A percentile compares a stretch with the other conserved stretches of the same genome.
phyloP scores from a whole-genome alignment of 2,888 invertebrate species.

The Hypomecis punctinalis region DNA sequence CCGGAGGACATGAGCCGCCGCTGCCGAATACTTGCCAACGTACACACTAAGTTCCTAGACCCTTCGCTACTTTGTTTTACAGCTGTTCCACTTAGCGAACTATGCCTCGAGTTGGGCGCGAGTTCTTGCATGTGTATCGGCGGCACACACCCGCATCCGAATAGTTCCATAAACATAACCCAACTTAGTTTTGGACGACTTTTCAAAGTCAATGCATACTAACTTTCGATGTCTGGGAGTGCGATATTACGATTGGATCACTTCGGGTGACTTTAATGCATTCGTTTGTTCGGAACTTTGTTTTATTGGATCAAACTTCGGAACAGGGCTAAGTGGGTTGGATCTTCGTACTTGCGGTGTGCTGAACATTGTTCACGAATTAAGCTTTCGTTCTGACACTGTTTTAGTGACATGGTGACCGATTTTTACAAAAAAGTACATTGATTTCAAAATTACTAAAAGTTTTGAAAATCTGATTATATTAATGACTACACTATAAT shows the following conservation, averaged over 20 bases:
- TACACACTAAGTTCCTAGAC: conserved; percentile 84
- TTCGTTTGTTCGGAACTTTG: conserved; percentile 83
- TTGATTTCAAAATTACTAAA: too few relatives aligned
- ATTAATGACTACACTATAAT: too few relatives aligned
- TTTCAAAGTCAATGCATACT: conserved; percentile 86
- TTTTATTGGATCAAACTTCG: conserved; percentile 79
- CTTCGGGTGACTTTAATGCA: conserved; percentile 82
- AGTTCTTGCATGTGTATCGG: conserved; percentile 84
- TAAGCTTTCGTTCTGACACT: conserved; percentile 30
- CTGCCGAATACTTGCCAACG: conserved; percentile 74
- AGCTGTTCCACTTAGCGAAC: conserved; percentile 85
- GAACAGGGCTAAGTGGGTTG: conserved; percentile 68
- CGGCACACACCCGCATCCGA: conserved; percentile 82
- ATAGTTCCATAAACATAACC: conserved; percentile 86
- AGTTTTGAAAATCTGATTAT: too few relatives aligned
- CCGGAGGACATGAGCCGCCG: conserved; percentile 65
- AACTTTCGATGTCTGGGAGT: conserved; percentile 84
- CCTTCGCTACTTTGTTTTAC: conserved; percentile 85
- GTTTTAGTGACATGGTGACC: conserved; percentile 16
- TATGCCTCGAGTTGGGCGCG: conserved; percentile 84
- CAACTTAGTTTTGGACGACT: conserved; percentile 85
- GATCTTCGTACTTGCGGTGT: conserved; percentile 57
- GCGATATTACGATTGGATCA: conserved; percentile 84
- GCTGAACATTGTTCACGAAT: conserved; percentile 39
- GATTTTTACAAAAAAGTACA: neutral